Conservation (phyloP, 2,888 invertebrate genomes). For the Operophtera brumata region DNA sequence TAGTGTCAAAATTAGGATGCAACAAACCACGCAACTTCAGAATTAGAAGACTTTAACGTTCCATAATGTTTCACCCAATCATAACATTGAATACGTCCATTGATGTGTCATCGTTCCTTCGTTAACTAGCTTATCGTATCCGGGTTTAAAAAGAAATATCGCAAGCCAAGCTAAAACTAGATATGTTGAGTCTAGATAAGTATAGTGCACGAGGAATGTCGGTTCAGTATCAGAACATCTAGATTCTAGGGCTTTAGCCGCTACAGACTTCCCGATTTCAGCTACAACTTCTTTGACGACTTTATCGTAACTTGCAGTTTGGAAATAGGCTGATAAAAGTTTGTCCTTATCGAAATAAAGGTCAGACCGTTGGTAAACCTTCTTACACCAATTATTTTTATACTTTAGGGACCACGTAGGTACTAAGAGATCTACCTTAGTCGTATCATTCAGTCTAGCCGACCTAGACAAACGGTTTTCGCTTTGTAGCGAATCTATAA, state of each 20-base stretch:
- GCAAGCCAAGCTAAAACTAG: conserved; percentile 26
- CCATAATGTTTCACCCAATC: not conserved
- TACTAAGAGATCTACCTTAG: too few species aligned
- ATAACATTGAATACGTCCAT: conserved; percentile 2
- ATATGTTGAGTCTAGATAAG: conserved; percentile 24
- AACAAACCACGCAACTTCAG: not conserved
- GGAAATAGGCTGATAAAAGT: too few species aligned
- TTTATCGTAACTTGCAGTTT: not conserved
- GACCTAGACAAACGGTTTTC: too few species aligned
- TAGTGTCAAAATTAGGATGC: too few species aligned
- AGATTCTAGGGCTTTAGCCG: conserved; percentile 33
- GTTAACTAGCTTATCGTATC: conserved; percentile 24
- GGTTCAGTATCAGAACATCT: conserved; percentile 46
- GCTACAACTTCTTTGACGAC: not conserved
- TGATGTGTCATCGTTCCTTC: conserved; percentile 19
- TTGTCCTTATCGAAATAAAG: too few species aligned
- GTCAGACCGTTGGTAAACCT: too few species aligned
- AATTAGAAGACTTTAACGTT: not conserved
- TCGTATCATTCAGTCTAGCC: too few species aligned
- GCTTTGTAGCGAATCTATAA: too few species aligned
- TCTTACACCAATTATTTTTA: too few species aligned
- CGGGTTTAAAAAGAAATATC: conserved; percentile 33
- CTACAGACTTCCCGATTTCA: conserved; percentile 10
- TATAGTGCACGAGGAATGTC: conserved; percentile 39
- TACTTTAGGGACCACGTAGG: too few species aligned